These are phyloP conservation scores for Halictus quadricinctus DNA, from an alignment of 2,888 invertebrate genomes.

Conservation along the genomic window DNA sequence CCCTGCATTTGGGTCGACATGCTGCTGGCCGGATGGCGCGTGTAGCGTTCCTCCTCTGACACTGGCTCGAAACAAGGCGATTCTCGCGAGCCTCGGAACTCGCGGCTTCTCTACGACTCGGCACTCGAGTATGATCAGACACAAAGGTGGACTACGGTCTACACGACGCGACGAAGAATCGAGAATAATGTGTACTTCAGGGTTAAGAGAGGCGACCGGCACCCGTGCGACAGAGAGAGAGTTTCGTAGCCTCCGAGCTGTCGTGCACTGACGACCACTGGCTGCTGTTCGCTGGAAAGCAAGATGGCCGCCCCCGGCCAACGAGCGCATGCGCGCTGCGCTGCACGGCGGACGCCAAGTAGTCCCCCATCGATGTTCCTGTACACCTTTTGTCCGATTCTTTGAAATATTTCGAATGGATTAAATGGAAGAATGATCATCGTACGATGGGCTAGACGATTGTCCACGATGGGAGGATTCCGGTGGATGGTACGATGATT, in stretches of 20 bases:
- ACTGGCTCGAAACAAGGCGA: constrained; percentile 54
- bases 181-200: constrained; percentile 29
- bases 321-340: constrained; percentile 72
- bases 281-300: constrained; percentile 72
- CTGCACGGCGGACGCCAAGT: constrained; percentile 60
- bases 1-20: constrained; percentile 97
- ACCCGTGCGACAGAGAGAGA: constrained; percentile 54
- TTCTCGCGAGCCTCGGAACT: constrained; percentile 15
- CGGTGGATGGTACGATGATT: background rate
- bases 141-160: constrained; percentile 15
- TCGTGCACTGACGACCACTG: constrained; percentile 78
- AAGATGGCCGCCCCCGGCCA: constrained; percentile 77
- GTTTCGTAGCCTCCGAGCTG: constrained; percentile 65
- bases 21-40: constrained; percentile 82
- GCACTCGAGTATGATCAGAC: constrained; percentile 4
- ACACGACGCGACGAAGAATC: constrained; percentile 37
- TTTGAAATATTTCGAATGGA: background rate
- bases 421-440: background rate
- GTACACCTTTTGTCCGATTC: background rate
- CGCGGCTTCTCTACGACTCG: constrained; percentile 18
- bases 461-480: background rate
- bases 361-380: constrained; percentile 66
- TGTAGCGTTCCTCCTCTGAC: constrained; percentile 43
- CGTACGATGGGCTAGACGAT: background rate
- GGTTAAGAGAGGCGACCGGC: constrained; percentile 53